Evolutionary conservation across 2,888 invertebrate genomes (phyloP).

Genomic region (Platycnemis pennipes): DNA sequence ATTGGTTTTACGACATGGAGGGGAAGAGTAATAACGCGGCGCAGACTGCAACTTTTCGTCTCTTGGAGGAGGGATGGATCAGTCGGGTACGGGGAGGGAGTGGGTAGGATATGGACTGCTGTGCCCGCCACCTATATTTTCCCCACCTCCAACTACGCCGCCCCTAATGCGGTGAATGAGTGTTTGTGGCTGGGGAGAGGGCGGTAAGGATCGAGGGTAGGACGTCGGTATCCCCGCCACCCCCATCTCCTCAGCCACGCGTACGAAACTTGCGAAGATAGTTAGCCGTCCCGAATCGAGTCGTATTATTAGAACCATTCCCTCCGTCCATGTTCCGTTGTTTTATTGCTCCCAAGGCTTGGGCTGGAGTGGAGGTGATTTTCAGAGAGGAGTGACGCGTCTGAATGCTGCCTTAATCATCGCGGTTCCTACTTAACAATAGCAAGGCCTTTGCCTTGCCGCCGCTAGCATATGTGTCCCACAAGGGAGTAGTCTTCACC

Average conservation of each 20-base stretch:
- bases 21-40: conserved; percentile 50
- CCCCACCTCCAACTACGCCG: neutral
- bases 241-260: neutral
- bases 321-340: neutral
- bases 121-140: neutral
- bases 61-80: neutral
- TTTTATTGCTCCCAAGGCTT: conserved; percentile 18
- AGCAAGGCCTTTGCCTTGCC: neutral
- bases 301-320: neutral
- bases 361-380: neutral
- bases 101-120: neutral
- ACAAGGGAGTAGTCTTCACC: neutral
- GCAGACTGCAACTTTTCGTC: conserved; percentile 37
- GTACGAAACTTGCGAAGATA: neutral
- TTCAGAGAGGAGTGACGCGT: neutral
- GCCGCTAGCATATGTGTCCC: neutral
- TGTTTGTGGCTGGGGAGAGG: neutral
- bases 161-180: neutral
- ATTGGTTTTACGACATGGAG: conserved; percentile 48
- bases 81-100: neutral
- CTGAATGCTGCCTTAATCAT: conserved; percentile 12
- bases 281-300: neutral
- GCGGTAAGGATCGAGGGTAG: neutral
- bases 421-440: neutral
- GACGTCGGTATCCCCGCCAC: neutral